These are phyloP conservation scores for Ceratina japonica DNA, from an alignment of 1,140 invertebrate genomes.

Conservation along the genomic window DNA sequence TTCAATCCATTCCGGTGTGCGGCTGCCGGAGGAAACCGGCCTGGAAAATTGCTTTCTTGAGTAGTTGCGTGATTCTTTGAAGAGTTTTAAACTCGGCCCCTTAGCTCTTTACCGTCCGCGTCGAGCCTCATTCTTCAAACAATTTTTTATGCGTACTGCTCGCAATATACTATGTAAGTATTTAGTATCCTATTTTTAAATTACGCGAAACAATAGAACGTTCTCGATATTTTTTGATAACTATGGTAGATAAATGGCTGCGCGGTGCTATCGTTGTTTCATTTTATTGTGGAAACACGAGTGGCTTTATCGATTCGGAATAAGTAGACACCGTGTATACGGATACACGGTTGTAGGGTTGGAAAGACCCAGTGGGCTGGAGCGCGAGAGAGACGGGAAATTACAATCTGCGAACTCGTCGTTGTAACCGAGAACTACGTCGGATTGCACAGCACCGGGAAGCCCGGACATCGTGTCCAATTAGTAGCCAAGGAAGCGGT, in stretches of 20 bases:
- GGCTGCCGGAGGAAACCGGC: not conserved
- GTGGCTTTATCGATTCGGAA: not conserved
- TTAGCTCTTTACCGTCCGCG: not conserved
- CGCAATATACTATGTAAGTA: too few relatives aligned
- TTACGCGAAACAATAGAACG: too few relatives aligned
- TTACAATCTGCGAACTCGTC: conserved; percentile 60
- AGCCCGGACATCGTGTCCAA: conserved; percentile 60
- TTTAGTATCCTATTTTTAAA: too few relatives aligned
- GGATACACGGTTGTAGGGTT: not conserved
- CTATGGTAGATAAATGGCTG: too few relatives aligned
- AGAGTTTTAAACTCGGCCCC: not conserved
- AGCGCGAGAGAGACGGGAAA: conserved; percentile 41
- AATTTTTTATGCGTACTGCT: not conserved
- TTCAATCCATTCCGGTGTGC: not conserved
- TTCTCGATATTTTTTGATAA: too few relatives aligned
- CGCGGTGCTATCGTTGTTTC: too few relatives aligned
- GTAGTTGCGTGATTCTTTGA: not conserved
- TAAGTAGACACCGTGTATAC: not conserved
- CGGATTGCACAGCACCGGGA: conserved; percentile 50
- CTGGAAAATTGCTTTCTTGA: conserved; percentile 26
- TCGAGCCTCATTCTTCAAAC: not conserved
- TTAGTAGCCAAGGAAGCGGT: conserved; percentile 55
- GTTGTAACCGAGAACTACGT: conserved; percentile 58
- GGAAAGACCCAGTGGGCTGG: not conserved
- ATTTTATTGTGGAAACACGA: not conserved